These are phyloP conservation scores for Drosophila nigromelanica DNA, from an alignment of 1,140 invertebrate genomes.

Conservation along the genomic window DNA sequence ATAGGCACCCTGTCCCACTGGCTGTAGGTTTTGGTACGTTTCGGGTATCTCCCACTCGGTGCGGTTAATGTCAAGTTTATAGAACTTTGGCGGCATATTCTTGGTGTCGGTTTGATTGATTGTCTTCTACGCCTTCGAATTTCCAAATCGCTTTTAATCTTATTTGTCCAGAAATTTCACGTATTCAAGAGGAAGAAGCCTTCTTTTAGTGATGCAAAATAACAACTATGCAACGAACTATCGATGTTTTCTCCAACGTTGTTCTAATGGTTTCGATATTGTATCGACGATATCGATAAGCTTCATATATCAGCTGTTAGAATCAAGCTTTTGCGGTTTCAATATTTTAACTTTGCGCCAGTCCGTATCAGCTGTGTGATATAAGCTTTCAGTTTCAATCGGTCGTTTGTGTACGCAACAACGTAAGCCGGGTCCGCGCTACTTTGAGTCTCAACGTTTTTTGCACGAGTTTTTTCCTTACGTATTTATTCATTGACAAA, in stretches of 20 bases:
- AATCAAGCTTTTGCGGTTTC: constrained; percentile 26
- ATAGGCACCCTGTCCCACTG: constrained; percentile 98
- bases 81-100: constrained; percentile 85
- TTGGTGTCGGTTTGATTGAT: constrained; percentile 7
- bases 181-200: constrained; percentile 43
- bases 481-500: constrained; percentile 83
- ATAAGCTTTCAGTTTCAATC: constrained; percentile 66
- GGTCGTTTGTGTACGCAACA: constrained; percentile 43
- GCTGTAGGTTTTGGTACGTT: constrained; percentile 94
- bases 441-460: constrained; percentile 56
- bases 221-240: not conserved
- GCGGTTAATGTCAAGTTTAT: constrained; percentile 96
- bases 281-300: not conserved
- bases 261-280: not conserved
- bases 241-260: constrained; percentile 8
- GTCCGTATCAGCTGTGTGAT: constrained; percentile 20
- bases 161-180: constrained; percentile 37
- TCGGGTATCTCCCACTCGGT: constrained; percentile 98
- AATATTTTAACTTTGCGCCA: constrained; percentile 20
- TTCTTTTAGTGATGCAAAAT: constrained; percentile 44
- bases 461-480: constrained; percentile 82
- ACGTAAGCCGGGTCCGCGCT: constrained; percentile 24
- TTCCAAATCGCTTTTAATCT: constrained; percentile 28
- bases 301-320: constrained; percentile 22
- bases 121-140: constrained; percentile 9